These are phyloP conservation scores for Rhynchonycteris naso DNA, from an alignment of 2,797 vertebrate species.

Conservation along the genomic window DNA sequence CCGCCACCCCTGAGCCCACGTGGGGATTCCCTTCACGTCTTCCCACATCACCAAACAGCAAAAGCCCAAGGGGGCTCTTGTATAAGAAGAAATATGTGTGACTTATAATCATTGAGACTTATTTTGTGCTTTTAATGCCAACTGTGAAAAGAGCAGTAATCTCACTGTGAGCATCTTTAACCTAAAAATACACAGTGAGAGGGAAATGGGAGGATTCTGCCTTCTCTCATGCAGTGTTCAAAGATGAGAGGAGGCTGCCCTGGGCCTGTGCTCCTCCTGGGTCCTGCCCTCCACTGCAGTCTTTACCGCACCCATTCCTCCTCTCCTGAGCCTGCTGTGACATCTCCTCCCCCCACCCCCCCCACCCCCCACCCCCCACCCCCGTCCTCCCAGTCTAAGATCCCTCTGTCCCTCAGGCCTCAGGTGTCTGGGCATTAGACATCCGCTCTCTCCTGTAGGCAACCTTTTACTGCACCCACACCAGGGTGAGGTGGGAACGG, in stretches of 20 bases:
- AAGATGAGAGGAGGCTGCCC: background rate
- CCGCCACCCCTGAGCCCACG: background rate
- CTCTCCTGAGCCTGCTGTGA: background rate
- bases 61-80: background rate
- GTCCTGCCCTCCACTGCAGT: accelerated
- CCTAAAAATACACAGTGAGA: constrained; percentile 49
- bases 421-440: background rate
- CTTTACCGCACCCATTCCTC: background rate
- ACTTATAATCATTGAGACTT: background rate
- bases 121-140: constrained; percentile 54
- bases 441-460: background rate
- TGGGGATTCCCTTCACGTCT: background rate
- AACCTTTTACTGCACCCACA: background rate
- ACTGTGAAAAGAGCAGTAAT: constrained; percentile 2
- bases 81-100: constrained; percentile 8
- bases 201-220: background rate
- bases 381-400: background rate
- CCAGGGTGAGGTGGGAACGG: background rate
- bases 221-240: background rate
- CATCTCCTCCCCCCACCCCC: background rate
- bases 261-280: background rate
- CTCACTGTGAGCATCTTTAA: background rate
- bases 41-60: background rate
- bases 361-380: too few relatives aligned
- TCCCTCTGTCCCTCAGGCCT: background rate